Percentiles rank a stretch among this genome's conserved stretches.
These are phyloP conservation scores for Bufotes viridis DNA, from an alignment of 2,797 vertebrate species.

Conservation along the genomic window DNA sequence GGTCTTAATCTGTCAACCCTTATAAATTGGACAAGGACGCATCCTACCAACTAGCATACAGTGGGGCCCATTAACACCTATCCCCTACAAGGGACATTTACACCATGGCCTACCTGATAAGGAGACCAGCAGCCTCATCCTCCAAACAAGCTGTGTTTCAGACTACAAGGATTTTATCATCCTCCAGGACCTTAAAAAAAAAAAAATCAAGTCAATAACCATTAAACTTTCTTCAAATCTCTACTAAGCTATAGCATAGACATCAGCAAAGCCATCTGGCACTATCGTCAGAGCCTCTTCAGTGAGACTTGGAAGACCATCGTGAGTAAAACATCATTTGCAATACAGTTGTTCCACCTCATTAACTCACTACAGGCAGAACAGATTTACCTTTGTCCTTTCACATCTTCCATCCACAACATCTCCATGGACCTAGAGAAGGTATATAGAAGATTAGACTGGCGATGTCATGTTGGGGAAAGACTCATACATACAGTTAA, in stretches of 20 bases:
- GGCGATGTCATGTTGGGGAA: no score
- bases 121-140: neutral
- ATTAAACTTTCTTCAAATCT: neutral
- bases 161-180: accelerated
- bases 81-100: no score
- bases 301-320: conserved; percentile 84
- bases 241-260: neutral
- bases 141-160: neutral
- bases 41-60: no score
- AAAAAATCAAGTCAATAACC: neutral
- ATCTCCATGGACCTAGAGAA: no score
- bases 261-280: conserved; percentile 82
- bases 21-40: no score
- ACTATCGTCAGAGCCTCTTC: conserved; percentile 75
- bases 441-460: no score
- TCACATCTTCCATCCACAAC: neutral
- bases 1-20: no score
- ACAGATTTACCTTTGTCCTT: neutral
- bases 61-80: neutral
- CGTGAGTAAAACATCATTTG: conserved; percentile 85
- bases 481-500: no score
- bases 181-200: neutral
- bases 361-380: neutral
- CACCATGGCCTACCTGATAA: neutral
- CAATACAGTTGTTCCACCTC: neutral